phyloP scores from a whole-genome alignment of 1,140 invertebrate genomes.

The Aphelinus certus region DNA sequence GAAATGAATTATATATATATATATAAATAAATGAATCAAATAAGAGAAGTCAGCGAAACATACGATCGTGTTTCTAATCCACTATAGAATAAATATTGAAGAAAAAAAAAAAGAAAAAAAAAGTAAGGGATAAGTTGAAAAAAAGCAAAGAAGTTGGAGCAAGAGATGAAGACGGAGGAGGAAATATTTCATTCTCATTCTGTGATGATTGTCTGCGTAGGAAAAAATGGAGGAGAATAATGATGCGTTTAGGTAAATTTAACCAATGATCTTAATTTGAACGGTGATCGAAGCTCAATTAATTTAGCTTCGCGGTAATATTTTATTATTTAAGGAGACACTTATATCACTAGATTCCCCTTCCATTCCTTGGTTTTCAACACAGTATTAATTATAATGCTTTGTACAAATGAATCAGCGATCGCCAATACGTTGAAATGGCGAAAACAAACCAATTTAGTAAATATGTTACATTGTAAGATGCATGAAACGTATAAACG shows the following conservation, averaged over 20 bases:
- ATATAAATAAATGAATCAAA: slow-evolving; percentile 42
- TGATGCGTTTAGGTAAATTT: slow-evolving; percentile 31
- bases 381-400: slow-evolving; percentile 16
- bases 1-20: slow-evolving; percentile 39
- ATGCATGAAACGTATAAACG: not conserved
- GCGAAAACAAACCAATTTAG: slow-evolving; percentile 1
- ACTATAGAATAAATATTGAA: slow-evolving; percentile 29
- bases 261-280: slow-evolving; percentile 26
- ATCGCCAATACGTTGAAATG: not conserved
- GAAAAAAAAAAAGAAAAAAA: slow-evolving; percentile 24
- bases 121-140: slow-evolving; percentile 29
- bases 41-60: slow-evolving; percentile 24
- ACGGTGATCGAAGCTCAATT: slow-evolving; percentile 20
- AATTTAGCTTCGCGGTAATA: slow-evolving; percentile 25
- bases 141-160: slow-evolving; percentile 22
- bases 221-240: slow-evolving; percentile 33
- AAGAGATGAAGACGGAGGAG: slow-evolving; percentile 22
- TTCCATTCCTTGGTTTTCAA: slow-evolving; percentile 11
- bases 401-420: slow-evolving; percentile 25
- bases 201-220: slow-evolving; percentile 61
- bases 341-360: slow-evolving; percentile 20
- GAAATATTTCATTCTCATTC: slow-evolving; percentile 61
- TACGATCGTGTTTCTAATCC: slow-evolving; percentile 38
- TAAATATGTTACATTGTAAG: not conserved
- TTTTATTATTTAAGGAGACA: slow-evolving; percentile 40